phyloP scores from a whole-genome alignment of 1,140 invertebrate genomes.

The Linepithema humile region DNA sequence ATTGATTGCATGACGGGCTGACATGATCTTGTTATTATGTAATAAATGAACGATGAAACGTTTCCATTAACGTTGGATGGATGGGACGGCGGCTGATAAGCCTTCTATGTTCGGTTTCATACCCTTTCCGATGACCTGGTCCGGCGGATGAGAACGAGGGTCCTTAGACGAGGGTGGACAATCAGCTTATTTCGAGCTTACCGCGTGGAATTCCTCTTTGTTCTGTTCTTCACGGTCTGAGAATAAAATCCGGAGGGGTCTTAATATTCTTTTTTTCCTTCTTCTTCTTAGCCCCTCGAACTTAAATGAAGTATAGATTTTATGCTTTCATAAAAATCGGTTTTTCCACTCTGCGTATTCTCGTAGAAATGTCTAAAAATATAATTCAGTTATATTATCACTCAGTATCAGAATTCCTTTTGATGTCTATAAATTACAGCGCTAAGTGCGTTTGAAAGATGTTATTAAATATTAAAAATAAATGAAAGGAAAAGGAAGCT shows the following conservation, averaged over 20 bases:
- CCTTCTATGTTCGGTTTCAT: not conserved
- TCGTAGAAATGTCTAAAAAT: not conserved
- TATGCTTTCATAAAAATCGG: conserved; percentile 7
- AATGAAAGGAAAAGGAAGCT: not conserved
- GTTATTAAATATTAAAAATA: conserved; percentile 17
- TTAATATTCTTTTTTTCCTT: not conserved
- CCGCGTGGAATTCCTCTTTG: conserved; percentile 18
- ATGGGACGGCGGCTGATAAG: conserved; percentile 11
- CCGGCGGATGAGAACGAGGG: not conserved
- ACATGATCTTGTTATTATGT: not conserved
- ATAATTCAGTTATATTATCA: conserved; percentile 6
- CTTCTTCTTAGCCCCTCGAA: not conserved
- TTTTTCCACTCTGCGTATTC: conserved; percentile 21
- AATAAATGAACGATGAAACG: not conserved
- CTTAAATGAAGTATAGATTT: conserved; percentile 31
- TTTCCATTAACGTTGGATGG: conserved; percentile 2
- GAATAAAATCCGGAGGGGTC: not conserved
- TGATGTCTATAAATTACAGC: conserved; percentile 14
- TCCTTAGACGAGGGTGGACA: conserved; percentile 13
- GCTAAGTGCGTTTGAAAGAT: conserved; percentile 10
- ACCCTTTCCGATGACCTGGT: not conserved
- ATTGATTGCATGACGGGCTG: not conserved
- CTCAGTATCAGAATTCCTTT: conserved; percentile 7
- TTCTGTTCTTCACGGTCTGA: conserved; percentile 3
- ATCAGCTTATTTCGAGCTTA: conserved; percentile 57